Evolutionary conservation across 2,113 vertebrate species (phyloP), one percentile per base, ranked within the genome.

Genomic region (Phalacrocorax aristotelis): DNA sequence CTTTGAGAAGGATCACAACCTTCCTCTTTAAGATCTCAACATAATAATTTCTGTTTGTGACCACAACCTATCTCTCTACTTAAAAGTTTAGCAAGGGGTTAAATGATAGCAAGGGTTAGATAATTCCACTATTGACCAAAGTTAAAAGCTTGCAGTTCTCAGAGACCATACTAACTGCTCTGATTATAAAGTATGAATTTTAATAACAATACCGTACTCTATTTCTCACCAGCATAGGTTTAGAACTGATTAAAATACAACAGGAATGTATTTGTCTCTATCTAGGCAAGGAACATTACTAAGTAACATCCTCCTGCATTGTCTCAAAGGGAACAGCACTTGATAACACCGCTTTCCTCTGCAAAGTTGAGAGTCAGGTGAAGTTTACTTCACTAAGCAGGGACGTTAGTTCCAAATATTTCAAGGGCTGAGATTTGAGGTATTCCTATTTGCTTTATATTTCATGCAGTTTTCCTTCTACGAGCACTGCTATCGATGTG

Each of bases 111-210:
- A 74, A 62, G 60, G 61, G 57, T 84, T 77, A 21, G 87, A 55
- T 64, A 79, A 83, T 87, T 84, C 86, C 74, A 68, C 58, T n/a
- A 20, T 42, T 57, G 91, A 71, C 40, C 66, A 16, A 34, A 66
- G 58, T 27, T 66, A 66, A 77, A 87, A 72, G 30, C 11, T 88
- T 49, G 62, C 81, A 38, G 32, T 82, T 96, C 91, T 62, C 52
- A 10, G 78, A 72, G 77, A 52, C 42, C 12, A 30, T 18, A 60
- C 64, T 21, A 42, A 38, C 88, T 66, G 70, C 78, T 71, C 81
- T 58, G 90, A 80, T 88, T 61, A 48, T 64, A 65, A 77, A 66
- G 64, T 49, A 86, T 69, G 83, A 96, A 97, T 93, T 92, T 94
- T 96, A 93, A 96, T 95, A 80, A 81, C 52, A 64, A 27, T 54